Evolutionary conservation across 2,888 invertebrate species (phyloP), one percentile per base, ranked within the genome.

Genomic region (Andricus curvator): DNA sequence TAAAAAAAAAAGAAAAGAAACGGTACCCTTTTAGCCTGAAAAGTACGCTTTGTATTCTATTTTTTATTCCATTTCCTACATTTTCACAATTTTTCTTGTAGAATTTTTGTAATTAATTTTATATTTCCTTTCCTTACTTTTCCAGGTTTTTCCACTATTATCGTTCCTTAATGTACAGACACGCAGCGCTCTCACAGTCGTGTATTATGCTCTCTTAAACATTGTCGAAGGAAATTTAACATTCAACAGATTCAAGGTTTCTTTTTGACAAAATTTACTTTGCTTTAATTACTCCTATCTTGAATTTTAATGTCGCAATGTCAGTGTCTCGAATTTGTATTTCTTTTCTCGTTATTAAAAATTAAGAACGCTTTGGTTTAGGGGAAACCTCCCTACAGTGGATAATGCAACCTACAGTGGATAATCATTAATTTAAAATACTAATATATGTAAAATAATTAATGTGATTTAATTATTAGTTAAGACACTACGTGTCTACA

Each of bases 121-220:
- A 20, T 56, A 9, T 56, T 60, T 60, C 20, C 22, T 17, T 51
- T 9, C 25, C 17, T 67, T 67, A 70, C 13, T 79, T 79, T 78
- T 92, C 88, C 90, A 93, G 93, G 92, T 91, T 25, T 93, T 92
- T 87, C 92, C 93, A 78, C 86, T 93, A 77, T 87, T 92, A 82
- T 86, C 91, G 77, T 86, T 93, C 77, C 86, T 92, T 82, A 90
- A 88, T 88, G 86, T 90, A 77, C 91, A 92, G 87, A 87, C 92
- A 82, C 89, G 93, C 29, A 88, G 88, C 74, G 87, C 88, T 77
- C 90, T 91, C 78, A 89, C 87, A 82, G 87, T 89, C 82, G 85
- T 91, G 78, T 90, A 90, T 89, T 85, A 89, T 84, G 91, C 90
- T 25, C 86, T 90, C 85, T 84, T 87, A 86, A 89, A 89, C 85